Evolutionary conservation across 1,140 invertebrate genomes (phyloP), one percentile per base, ranked within the genome.

Genomic region (Dendrolimus punctatus): DNA sequence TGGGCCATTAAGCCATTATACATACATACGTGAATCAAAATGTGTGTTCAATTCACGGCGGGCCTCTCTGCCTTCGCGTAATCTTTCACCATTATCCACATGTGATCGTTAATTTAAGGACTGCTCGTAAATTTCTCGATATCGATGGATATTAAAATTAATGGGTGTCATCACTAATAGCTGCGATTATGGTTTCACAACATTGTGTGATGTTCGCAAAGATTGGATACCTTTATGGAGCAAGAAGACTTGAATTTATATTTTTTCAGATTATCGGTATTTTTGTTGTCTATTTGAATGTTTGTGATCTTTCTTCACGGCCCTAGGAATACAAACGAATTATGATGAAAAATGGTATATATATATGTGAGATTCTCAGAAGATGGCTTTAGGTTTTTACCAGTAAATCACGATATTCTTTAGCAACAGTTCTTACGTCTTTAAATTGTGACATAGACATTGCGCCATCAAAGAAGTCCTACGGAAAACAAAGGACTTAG

Each of bases 211-310:
- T 23, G 23, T 23, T 23, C 23, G 23, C 23, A 23, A 23, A 44
- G 60, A 60, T 64, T 54, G 46, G 45, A 62, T 44, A 53, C 55
- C 62, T 57, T 65, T 73, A 78, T 73, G 70, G 65, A 5, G 23
- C 46, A 48, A 6, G 23, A 23, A 23, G 23, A 23, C 23, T 23
- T 23, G 3, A 23, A 23, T 23, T 1, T 23, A 23, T 3, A 23
- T 23, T 23, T 23, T 23, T 23, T 23, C 23, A 23, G 3, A 23
- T 23, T 3, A 23, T 23, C 23, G 23, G 23, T 23, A 23, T 23
- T 23, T 23, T 23, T 2, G 23, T n/a, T 23, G 23, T 23, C 3
- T 23, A 23, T 23, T 23, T 23, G 23, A 23, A 23, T 23, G 23
- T 23, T 23, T 23, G 23, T 23, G 23, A 23, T 23, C 23, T 23